Conservation (phyloP, 2,113 vertebrate species). For the Probosciger aterrimus region DNA sequence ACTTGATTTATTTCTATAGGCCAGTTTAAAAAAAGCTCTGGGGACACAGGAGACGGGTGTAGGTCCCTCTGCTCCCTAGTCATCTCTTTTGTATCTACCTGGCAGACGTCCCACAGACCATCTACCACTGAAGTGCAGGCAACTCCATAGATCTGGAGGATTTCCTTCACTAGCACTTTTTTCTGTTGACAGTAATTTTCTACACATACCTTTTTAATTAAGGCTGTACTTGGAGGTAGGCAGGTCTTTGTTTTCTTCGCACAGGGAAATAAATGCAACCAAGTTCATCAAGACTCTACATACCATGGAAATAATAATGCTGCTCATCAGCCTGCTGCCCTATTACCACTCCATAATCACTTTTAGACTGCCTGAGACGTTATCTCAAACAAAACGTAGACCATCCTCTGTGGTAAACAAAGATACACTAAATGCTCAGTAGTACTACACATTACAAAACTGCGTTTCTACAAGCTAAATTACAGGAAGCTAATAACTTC, state of each 20-base stretch:
- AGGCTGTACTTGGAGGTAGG: not conserved
- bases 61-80: not conserved
- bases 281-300: not conserved
- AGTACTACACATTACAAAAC: not conserved
- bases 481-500: conserved; percentile 37
- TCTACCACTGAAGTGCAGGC: not conserved
- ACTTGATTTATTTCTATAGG: not conserved
- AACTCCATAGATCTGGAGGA: not conserved
- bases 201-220: not conserved
- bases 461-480: conserved; percentile 15
- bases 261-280: not conserved
- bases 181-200: not conserved
- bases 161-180: not conserved
- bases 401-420: not conserved
- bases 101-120: not conserved
- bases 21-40: not conserved
- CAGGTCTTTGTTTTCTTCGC: not conserved
- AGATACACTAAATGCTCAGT: not conserved
- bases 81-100: not conserved
- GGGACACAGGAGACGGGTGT: not conserved
- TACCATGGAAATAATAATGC: not conserved
- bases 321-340: not conserved
- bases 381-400: not conserved
- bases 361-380: not conserved
- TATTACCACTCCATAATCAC: not conserved